Conservation (phyloP, 2,888 invertebrate genomes). For the Ernsta delagoae region DNA sequence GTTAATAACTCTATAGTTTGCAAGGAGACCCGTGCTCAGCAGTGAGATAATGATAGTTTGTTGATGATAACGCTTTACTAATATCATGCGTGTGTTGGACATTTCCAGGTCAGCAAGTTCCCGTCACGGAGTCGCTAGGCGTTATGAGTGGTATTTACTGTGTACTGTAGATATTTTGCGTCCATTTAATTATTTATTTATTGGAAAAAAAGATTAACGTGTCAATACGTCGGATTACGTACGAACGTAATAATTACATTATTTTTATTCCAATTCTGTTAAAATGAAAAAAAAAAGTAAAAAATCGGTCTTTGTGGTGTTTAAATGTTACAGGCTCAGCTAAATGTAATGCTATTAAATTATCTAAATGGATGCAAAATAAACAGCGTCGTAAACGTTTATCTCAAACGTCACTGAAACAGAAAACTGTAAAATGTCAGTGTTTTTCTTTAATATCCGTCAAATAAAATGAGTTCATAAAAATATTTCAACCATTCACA, state of each 20-base stretch:
- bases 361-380: constrained; percentile 9
- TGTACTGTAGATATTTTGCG: constrained; percentile 48
- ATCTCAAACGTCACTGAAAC: background rate
- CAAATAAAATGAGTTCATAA: no score
- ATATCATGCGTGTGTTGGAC: constrained; percentile 37
- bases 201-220: no score
- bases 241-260: no score
- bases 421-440: background rate
- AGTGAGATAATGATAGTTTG: no score
- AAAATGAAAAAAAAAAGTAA: no score
- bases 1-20: no score
- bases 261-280: no score
- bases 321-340: no score
- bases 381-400: background rate
- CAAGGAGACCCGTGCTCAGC: no score
- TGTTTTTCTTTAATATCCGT: background rate
- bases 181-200: constrained; percentile 51
- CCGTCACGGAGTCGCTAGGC: constrained; percentile 78
- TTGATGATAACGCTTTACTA: background rate
- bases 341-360: background rate
- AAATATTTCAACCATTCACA: no score
- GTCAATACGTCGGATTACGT: no score
- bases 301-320: no score
- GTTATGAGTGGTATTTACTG: constrained; percentile 74
- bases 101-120: constrained; percentile 81